Conservation (phyloP, 2,113 vertebrate genomes). For the Crotalus helleri region DNA sequence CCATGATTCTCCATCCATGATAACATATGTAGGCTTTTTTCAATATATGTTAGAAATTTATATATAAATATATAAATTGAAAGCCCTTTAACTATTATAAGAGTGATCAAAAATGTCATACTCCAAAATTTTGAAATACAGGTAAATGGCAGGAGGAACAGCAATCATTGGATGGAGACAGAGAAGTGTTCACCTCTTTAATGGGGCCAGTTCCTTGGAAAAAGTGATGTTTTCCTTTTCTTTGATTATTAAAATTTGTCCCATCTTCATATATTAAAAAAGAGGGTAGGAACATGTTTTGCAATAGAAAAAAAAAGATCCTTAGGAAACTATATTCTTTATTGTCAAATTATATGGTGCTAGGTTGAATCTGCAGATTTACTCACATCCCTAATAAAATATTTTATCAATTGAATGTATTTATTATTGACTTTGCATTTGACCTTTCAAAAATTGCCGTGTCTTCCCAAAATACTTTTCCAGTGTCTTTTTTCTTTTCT, state of each 20-base stretch:
- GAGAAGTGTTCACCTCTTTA: not conserved
- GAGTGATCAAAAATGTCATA: not conserved
- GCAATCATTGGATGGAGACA: not conserved
- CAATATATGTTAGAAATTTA: no score
- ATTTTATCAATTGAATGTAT: no score
- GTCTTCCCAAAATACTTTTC: no score
- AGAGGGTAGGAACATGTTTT: not conserved
- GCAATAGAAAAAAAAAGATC: not conserved
- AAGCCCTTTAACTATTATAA: not conserved
- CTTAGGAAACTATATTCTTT: not conserved
- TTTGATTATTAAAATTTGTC: not conserved
- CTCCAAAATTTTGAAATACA: not conserved
- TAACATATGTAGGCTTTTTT: no score
- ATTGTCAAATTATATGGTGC: not conserved
- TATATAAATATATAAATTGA: not conserved
- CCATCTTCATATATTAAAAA: not conserved
- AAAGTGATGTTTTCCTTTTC: not conserved
- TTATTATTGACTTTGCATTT: no score
- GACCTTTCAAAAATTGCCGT: no score
- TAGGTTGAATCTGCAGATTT: not conserved
- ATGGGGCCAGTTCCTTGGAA: not conserved
- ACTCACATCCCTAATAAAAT: not conserved
- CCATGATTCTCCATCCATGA: no score
- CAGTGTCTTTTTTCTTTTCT: no score
- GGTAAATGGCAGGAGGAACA: not conserved